Conservation (phyloP, 2,113 vertebrate species). For the Copsychus sechellarum region DNA sequence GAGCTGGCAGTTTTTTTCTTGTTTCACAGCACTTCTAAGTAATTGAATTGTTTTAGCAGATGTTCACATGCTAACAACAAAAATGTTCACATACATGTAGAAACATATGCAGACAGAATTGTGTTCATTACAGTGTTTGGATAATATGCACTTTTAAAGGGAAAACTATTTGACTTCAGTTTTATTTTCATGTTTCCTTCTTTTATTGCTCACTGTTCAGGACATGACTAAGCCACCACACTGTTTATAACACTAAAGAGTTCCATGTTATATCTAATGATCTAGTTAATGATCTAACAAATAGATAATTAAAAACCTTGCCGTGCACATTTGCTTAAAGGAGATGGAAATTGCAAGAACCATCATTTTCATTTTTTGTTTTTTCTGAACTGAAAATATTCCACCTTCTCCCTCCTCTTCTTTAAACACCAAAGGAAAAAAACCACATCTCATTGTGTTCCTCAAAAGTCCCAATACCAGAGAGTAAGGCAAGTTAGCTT, state of each 20-base stretch:
- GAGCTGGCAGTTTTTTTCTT: neutral
- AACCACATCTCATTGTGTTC: neutral
- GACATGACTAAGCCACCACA: neutral
- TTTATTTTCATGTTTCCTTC: neutral
- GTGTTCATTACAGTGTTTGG: neutral
- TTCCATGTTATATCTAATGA: neutral
- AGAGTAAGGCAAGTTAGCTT: slow-evolving; percentile 50
- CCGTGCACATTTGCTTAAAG: neutral
- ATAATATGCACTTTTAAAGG: neutral
- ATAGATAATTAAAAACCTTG: neutral
- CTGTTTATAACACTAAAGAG: neutral
- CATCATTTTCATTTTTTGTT: neutral
- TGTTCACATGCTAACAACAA: neutral
- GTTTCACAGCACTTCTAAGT: neutral
- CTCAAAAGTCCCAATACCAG: neutral
- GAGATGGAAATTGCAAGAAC: neutral
- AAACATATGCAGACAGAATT: neutral
- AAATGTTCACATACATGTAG: neutral
- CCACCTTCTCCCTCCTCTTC: neutral
- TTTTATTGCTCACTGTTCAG: neutral
- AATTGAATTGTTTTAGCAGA: neutral
- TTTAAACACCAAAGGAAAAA: neutral
- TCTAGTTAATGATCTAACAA: neutral
- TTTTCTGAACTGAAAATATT: slow-evolving; percentile 20
- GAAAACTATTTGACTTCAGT: neutral